Base-by-base conservation (phyloP, 2,113 vertebrate genomes). In the Phrynosoma platyrhinos region DNA sequence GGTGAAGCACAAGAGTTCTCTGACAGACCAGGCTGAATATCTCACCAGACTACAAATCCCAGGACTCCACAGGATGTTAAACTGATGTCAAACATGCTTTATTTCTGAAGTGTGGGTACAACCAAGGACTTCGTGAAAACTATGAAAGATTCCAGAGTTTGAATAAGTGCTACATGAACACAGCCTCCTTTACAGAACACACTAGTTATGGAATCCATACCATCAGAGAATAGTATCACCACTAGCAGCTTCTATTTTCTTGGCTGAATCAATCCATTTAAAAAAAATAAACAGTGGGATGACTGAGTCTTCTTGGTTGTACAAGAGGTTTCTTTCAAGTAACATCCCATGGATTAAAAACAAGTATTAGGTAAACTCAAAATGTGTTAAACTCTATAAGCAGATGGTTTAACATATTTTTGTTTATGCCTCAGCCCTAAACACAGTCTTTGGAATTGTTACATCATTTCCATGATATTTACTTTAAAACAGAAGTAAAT, bases 131-230 rank as follows among this genome's bases (percentile, higher is more conserved):
- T 52, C 66, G 68, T n/a, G 52, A 84, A 84, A 85, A 42, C 23
- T 76, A 58, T 58, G 47, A 83, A 52, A 84, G 13, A 62, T 62
- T 85, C n/a, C 71, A 84, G n/a, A 40, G 23, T 85, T 27, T 76
- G 18, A 2, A 62, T 7, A 75, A 85, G 9, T 62, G 83, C 23
- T 85, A 25, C 3, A 69, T 69, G 2, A 69, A 69, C 68, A 77
- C 2, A 2, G 40, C 47, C 55, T 58, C 6, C 23, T 25, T 82
- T 32, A 40, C 18, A 9, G 25, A 79, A 72, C 10, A 52, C 18
- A 21, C 30, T 72, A 47, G 9, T 5, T 79, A n/a, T n/a, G 20
- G 27, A 69, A 68, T 23, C 52, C 68, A 86, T 32, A 47, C 62
- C 64, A 27, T 1, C 13, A 68, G 7, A 58, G 79, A 9, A 36